Evolutionary conservation across 2,797 vertebrate genomes (phyloP).

Genomic region (Microcaecilia unicolor): DNA sequence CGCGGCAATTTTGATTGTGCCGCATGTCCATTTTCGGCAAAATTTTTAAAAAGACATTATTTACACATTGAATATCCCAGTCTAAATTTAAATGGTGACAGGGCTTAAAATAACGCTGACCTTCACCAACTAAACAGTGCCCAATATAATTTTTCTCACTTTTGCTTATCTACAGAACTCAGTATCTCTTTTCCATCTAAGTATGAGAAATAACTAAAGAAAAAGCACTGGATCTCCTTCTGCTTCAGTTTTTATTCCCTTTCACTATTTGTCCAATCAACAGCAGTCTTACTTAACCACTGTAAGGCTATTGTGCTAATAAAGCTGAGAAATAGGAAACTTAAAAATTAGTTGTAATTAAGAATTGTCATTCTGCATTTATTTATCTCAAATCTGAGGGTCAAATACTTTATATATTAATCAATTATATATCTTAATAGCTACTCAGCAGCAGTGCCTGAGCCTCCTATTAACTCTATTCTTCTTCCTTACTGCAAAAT

Average conservation of each 20-base stretch:
- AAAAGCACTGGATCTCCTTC: conserved; percentile 6
- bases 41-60: no score
- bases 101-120: no score
- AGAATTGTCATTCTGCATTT: conserved; percentile 39
- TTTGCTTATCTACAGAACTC: conserved; percentile 17
- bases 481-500: conserved; percentile 16
- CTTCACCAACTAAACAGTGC: no score
- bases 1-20: no score
- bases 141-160: no score
- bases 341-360: conserved; percentile 12
- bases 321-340: conserved; percentile 19
- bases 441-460: conserved; percentile 14
- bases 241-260: neutral
- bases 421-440: conserved; percentile 32
- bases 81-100: no score
- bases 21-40: no score
- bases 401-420: conserved; percentile 32
- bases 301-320: conserved; percentile 22
- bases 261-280: conserved; percentile 15
- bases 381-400: conserved; percentile 19
- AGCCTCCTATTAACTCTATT: conserved; percentile 33
- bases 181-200: conserved; percentile 27
- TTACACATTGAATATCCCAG: no score
- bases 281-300: neutral
- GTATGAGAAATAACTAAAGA: conserved; percentile 21